Evolutionary conservation across 2,797 vertebrate genomes (phyloP).

Genomic region (Harpagifer antarcticus): DNA sequence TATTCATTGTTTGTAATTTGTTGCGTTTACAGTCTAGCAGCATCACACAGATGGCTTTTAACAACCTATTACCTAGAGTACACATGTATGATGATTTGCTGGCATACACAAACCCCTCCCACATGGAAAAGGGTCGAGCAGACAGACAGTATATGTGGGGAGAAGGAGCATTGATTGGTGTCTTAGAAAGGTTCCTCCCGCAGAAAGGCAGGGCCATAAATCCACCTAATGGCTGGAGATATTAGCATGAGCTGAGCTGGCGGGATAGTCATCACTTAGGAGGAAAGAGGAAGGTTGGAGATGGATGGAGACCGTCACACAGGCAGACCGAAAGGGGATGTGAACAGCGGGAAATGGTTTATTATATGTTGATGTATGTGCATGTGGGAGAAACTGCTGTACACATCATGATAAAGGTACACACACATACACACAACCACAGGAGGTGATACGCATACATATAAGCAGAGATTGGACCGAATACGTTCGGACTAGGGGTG

Average conservation of each 20-base stretch:
- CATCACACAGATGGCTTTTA: constrained; percentile 8
- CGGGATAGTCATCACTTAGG: constrained; percentile 50
- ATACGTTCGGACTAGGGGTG: no score
- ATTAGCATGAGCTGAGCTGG: constrained; percentile 62
- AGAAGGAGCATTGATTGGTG: constrained; percentile 42
- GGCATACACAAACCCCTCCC: background rate
- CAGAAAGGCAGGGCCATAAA: constrained; percentile 62
- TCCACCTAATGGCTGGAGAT: constrained; percentile 70
- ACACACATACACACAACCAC: background rate
- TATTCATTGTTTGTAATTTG: background rate
- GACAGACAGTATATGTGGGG: constrained; percentile 4
- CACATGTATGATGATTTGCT: background rate
- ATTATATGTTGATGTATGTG: constrained; percentile 8
- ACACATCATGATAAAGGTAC: background rate
- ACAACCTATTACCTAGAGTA: background rate
- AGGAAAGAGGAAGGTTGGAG: constrained; percentile 27
- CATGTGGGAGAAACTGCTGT: constrained; percentile 9
- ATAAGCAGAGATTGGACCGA: background rate
- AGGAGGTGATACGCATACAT: background rate
- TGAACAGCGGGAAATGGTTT: constrained; percentile 8
- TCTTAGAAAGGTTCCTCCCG: constrained; percentile 28
- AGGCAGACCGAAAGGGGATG: constrained; percentile 5
- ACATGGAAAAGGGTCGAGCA: constrained; percentile 10
- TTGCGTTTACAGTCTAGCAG: background rate
- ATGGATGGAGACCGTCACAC: constrained; percentile 28